Evolutionary conservation across 2,113 vertebrate genomes (phyloP), one percentile per base, ranked within the genome.

Genomic region (Petroica traversi): DNA sequence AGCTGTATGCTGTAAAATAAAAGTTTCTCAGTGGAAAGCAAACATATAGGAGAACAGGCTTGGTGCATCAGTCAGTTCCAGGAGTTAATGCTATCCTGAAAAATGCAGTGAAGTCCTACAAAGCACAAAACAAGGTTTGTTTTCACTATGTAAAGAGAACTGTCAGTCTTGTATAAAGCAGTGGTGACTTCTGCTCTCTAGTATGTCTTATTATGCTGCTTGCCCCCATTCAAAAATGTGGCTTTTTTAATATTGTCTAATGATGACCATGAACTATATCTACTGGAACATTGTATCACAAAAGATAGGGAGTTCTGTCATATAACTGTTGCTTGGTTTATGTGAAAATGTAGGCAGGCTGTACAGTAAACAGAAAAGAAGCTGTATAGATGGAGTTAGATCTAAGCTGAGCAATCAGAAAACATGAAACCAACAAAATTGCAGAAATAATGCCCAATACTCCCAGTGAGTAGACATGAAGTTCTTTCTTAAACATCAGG

Each of bases 51-150:
- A 90, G 36, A 64, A 72, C 38, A 80, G n/a, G 5, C 48, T 52
- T n/a, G 43, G 18, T 46, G 6, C 22, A 29, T 61, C 62, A 54
- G 17, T 58, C 41, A 66, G 40, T 74, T 87, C 52, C 33, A 51
- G 69, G 52, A 48, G 62, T 25, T 91, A 62, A 23, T 40, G 58
- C n/a, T 76, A 10, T 31, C 19, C 75, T 68, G 45, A 40, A 72
- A 83, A 88, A 90, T 26, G 7, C 61, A 67, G 0, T 19, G 22
- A 61, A 72, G 41, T 64, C 28, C 71, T 79, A 22, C 11, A 43
- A 72, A 1, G 2, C 1, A 3, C 2, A 3, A 59, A 71, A 25
- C 1, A 13, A 88, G 33, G 0, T 36, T n/a, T n/a, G 12, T 75
- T 76, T 54, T 58, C 40, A 40, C 24, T 29, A 17, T 3, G 0